These are phyloP conservation scores for Hippocampus mohnikei DNA, from an alignment of 2,113 vertebrate species.

Conservation along the genomic window DNA sequence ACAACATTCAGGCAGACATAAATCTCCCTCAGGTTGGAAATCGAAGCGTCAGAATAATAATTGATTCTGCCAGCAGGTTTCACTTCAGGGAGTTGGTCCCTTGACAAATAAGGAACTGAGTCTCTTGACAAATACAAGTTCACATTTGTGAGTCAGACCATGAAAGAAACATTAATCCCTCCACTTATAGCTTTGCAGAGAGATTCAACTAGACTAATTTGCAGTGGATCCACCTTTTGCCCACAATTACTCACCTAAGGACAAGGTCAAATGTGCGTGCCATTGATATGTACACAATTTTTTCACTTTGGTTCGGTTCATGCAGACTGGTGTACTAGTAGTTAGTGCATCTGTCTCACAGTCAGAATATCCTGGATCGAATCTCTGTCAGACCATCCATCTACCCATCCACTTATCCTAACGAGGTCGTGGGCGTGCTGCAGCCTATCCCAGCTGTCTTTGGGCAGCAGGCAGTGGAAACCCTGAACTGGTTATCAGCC, in stretches of 20 bases:
- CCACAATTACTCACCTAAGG: background rate
- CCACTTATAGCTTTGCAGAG: background rate
- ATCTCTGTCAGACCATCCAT: background rate
- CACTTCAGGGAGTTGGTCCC: slow-evolving; percentile 23
- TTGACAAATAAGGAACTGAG: slow-evolving; percentile 12
- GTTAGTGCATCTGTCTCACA: background rate
- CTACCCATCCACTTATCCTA: no score
- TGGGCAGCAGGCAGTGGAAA: no score
- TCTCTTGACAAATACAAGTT: slow-evolving; percentile 4
- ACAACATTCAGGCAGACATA: slow-evolving; percentile 2
- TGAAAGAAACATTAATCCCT: background rate
- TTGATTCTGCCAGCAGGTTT: slow-evolving; percentile 31
- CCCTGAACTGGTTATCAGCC: no score
- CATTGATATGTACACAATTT: background rate
- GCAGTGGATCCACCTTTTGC: background rate
- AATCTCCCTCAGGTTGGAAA: slow-evolving; percentile 10
- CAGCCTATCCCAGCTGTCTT: no score
- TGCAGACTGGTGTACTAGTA: background rate
- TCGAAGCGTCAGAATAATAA: slow-evolving; percentile 3
- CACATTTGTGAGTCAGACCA: slow-evolving; percentile 6
- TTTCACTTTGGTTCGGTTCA: background rate
- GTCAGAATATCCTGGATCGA: background rate
- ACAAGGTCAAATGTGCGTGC: background rate
- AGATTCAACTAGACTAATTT: background rate
- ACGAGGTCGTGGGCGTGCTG: no score